Conservation (phyloP, 2,113 vertebrate genomes). For the Nothobranchius kuhntae region DNA sequence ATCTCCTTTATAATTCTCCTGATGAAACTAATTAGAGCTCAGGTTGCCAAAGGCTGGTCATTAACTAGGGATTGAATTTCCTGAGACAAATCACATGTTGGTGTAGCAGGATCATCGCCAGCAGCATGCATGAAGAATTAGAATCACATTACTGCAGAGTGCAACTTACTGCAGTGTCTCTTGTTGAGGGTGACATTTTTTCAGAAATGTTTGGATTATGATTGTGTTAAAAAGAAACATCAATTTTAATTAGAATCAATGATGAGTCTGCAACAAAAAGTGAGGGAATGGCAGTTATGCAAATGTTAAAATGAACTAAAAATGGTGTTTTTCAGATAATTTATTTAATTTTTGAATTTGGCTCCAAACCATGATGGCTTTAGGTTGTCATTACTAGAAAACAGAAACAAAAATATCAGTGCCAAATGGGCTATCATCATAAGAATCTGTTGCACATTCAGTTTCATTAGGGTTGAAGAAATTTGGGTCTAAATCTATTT, state of each 20-base stretch:
- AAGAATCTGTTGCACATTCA: too few species aligned
- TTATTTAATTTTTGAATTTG: too few species aligned
- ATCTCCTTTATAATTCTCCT: conserved; percentile 10
- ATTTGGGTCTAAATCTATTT: too few species aligned
- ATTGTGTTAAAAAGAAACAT: conserved; percentile 5
- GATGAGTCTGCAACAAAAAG: neutral
- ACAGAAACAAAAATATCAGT: too few species aligned
- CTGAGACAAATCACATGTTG: conserved; percentile 22
- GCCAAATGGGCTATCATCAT: too few species aligned
- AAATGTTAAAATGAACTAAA: neutral
- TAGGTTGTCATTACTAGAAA: too few species aligned
- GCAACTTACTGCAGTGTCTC: conserved; percentile 9
- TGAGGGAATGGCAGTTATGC: neutral
- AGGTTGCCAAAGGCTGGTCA: conserved; percentile 41
- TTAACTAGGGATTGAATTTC: conserved; percentile 40
- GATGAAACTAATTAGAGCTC: conserved; percentile 38
- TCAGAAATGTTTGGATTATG: neutral
- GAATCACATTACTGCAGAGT: conserved; percentile 28
- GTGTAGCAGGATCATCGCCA: conserved; percentile 22
- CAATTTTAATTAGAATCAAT: neutral
- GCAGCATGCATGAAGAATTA: conserved; percentile 6
- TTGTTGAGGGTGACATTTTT: neutral
- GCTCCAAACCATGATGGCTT: too few species aligned
- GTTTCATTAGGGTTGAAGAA: too few species aligned
- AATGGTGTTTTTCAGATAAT: too few species aligned